Conservation (phyloP, 2,797 vertebrate genomes). For the Enteromius paludinosus region DNA sequence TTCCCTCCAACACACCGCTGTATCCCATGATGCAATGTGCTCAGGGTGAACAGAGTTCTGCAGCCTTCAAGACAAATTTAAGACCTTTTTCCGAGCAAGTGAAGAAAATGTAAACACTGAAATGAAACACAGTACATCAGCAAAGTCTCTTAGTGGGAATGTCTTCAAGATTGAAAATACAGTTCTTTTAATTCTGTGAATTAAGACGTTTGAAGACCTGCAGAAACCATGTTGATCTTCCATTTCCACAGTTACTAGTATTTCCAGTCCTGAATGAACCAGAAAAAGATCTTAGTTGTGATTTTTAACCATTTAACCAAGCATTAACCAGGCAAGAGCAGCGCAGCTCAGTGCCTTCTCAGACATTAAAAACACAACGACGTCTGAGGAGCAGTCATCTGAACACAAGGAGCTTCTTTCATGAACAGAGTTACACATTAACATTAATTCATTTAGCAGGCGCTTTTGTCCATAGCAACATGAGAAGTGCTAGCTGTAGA, state of each 20-base stretch:
- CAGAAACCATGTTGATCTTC: background rate
- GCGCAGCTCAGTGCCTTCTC: background rate
- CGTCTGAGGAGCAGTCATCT: background rate
- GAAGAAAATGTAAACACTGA: background rate
- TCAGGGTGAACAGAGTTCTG: background rate
- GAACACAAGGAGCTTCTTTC: background rate
- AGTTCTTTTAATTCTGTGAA: background rate
- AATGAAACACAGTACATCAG: background rate
- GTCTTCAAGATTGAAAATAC: background rate
- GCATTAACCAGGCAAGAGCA: background rate
- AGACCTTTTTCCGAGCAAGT: background rate
- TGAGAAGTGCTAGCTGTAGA: background rate
- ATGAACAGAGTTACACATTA: background rate
- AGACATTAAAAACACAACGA: background rate
- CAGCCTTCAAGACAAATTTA: background rate
- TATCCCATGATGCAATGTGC: background rate
- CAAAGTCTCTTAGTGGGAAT: background rate
- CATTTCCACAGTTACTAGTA: background rate
- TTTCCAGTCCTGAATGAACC: background rate
- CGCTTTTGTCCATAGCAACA: background rate
- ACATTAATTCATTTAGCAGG: background rate
- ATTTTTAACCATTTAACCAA: background rate
- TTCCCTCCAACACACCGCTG: background rate
- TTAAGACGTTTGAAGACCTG: background rate
- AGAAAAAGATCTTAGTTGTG: background rate